phyloP scores from a whole-genome alignment of 2,797 vertebrate genomes.

The Lepus oiostolus region DNA sequence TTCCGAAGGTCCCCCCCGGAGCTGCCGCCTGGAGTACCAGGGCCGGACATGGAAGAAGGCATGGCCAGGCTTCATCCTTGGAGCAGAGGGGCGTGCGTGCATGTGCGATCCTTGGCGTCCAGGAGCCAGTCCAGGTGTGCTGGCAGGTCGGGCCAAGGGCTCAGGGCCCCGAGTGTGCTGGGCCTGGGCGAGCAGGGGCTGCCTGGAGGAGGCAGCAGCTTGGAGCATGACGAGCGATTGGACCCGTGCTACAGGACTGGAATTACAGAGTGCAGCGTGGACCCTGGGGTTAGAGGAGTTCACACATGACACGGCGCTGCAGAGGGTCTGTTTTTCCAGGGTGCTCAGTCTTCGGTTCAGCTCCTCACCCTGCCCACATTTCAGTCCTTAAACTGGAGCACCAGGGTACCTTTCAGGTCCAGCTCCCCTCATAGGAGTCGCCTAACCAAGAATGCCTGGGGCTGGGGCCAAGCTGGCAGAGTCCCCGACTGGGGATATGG shows the following conservation, averaged over 20 bases:
- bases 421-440: background rate
- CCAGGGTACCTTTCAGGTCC: background rate
- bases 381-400: background rate
- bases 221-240: background rate
- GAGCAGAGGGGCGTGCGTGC: background rate
- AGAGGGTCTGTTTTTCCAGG: background rate
- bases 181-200: background rate
- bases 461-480: background rate
- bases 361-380: background rate
- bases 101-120: background rate
- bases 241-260: background rate
- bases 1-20: background rate
- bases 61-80: background rate
- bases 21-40: background rate
- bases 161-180: background rate
- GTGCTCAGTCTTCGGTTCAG: background rate
- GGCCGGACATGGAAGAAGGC: background rate
- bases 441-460: background rate
- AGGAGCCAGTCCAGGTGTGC: background rate
- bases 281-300: background rate
- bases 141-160: background rate
- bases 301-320: too few species aligned
- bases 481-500: background rate
- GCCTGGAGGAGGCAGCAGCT: constrained; percentile 14
- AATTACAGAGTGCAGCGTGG: background rate